Evolutionary conservation across 2,888 invertebrate species (phyloP), one percentile per base, ranked within the genome.

Genomic region (Opisthograptis luteolata): DNA sequence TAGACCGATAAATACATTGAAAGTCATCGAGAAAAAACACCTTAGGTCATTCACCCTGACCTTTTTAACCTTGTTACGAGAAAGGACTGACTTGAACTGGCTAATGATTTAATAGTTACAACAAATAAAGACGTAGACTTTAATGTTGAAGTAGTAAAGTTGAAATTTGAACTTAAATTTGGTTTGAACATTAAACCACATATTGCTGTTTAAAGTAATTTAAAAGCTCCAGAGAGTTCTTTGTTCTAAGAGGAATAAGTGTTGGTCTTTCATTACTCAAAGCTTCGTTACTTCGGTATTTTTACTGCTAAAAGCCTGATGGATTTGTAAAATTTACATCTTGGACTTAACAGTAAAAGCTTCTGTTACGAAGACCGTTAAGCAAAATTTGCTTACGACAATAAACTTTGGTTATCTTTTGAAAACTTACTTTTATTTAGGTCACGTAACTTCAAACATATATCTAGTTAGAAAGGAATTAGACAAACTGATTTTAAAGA

Each of bases 41-140:
- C 58, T 59, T 44, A 60, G 83, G 79, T 84, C 81, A 79, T 79
- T 80, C 71, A 79, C 81, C 76, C 76, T 82, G 81, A 84, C 83
- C 82, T 82, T 76, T 80, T 72, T 70, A 82, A 83, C 84, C 79
- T 81, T 79, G 79, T 73, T 70, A 75, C 73, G 67, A 68, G 70
- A 74, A 81, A 78, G 77, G 70, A 75, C 76, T 64, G 72, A 72
- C 78, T 74, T 79, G 73, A 80, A 73, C 70, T 57, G 70, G 64
- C 71, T 78, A 79, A 82, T 79, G 76, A 76, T 73, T 70, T 73
- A 75, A 75, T 74, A 68, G 64, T 62, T 43, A 15, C 32, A 35
- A 22, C 34, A 36, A 10, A 36, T 30, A 9, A 43, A 32, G 28
- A 52, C 35, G 28, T 49, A 40, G 25, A 47, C 50, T 48, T 36